These are phyloP conservation scores for Charanyca ferruginea DNA, from an alignment of 2,888 invertebrate species.

Conservation along the genomic window DNA sequence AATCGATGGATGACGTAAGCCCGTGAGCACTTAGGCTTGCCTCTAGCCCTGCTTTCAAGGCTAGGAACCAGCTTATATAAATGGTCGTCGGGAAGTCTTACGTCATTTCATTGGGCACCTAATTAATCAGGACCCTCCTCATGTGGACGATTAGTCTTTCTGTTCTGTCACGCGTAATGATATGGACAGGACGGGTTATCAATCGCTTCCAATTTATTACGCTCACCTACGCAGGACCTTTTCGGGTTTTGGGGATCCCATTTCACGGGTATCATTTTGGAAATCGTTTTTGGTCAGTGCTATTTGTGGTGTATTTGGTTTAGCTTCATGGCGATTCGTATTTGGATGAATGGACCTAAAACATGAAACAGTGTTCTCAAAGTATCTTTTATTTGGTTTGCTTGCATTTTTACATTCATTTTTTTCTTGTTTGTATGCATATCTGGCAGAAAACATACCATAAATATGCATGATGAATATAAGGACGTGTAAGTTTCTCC, in stretches of 20 bases:
- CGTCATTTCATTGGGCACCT: constrained; percentile 61
- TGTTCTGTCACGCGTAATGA: constrained; percentile 59
- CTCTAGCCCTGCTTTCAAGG: constrained; percentile 35
- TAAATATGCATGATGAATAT: constrained; percentile 17
- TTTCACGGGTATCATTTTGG: constrained; percentile 14
- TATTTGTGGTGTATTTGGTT: background rate
- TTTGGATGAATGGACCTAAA: too few species aligned
- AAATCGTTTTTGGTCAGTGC: constrained; percentile 1
- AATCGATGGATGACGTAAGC: constrained; percentile 41
- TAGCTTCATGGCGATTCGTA: background rate
- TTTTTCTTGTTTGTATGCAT: background rate
- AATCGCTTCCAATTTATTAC: constrained; percentile 63
- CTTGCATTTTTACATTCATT: background rate
- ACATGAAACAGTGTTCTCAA: too few species aligned
- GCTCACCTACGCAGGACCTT: constrained; percentile 32
- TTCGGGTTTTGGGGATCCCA: constrained; percentile 16
- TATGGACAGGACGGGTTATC: constrained; percentile 59
- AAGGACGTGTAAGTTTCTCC: constrained; percentile 1
- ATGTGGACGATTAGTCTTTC: constrained; percentile 61
- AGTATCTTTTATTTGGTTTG: too few species aligned
- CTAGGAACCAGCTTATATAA: constrained; percentile 51
- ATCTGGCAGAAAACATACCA: constrained; percentile 13
- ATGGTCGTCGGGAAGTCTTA: constrained; percentile 43
- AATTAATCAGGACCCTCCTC: constrained; percentile 68
- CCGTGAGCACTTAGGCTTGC: constrained; percentile 37